Evolutionary conservation across 92 coral and sea anemone species (phyloP), one percentile per base, ranked within the genome.

Genomic region (Anthopleura xanthogrammica): DNA sequence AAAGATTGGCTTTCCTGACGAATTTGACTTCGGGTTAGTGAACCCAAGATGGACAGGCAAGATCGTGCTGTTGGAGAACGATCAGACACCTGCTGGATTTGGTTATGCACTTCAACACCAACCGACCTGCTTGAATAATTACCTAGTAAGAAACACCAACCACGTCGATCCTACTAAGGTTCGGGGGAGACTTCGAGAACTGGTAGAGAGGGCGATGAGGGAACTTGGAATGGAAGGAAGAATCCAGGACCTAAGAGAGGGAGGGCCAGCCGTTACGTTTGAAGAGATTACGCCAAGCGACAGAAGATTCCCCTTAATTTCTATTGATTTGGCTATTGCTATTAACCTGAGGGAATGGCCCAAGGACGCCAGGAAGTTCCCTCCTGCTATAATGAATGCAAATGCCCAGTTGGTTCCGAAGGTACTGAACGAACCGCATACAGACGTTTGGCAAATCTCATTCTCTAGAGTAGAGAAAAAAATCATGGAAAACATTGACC

Each of bases 1-100:
- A 17, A 87, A 82, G 46, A 87, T 87, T 48, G 86, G 79, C 79
- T 54, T 72, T 9, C 87, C 90, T n/a, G 90, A 87, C 42, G 90
- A 87, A 60, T 87, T 81, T 77, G 90, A 87, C 72, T 87, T 55
- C 55, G 83, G 62, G 16, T 16, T 87, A 41, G 79, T 87, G 29
- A 87, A 82, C 65, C 79, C 60, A 14, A 52, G 40, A 11, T 87
- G 90, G 90, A 68, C 73, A 1, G 83, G 81, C 70, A 86, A 86
- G 46, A 73, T 86, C 23, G 55, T 75, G 9, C 77, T 86, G 10
- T 4, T 42, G 70, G 71, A 56, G 57, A 46, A 60, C 43, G 70
- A 20, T 1, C 24, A 4, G 16, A 86, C 89, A 3, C 89, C 77
- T 16, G 52, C 60, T 20, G 86, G 89, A 14, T 71, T 71, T 58